Base-by-base conservation (phyloP, 37 sponge, comb jelly and placozoan species). In the Lycopodina hypogea region DNA sequence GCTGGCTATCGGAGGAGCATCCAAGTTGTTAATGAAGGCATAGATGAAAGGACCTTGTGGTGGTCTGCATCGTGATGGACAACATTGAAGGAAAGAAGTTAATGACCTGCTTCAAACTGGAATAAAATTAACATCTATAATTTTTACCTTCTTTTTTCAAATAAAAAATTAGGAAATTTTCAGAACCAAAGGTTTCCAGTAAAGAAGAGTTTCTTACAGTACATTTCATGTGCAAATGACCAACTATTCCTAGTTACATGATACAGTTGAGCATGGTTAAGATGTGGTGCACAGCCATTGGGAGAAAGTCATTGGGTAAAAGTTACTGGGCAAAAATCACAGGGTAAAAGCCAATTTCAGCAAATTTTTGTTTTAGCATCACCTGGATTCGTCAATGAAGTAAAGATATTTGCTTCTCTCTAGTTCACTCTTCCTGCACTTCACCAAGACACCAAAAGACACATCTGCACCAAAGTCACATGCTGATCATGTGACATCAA, bases 371-470 rank as follows among this genome's bases (percentile, higher is more conserved):
- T 45, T 12, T 9, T 21, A 82, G 6, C 22, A 56, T 21, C 2
- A 89, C 89, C 89, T 89, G 68, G 22, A 63, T 3, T 55, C 1
- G 37, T 89, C 89, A 18, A 89, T 38, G 38, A 37, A 45, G 60
- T 83, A 89, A 2, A 15, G 1, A 24, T 74, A 26, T n/a, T 29
- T 41, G 18, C 80, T 55, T 8, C 22, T 15, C 28, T 69, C 74
- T 50, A 89, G 70, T 2, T 57, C 41, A 21, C 29, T 79, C 55
- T 75, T 39, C 39, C 22, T 42, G 50, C 80, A 78, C 40, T 83
- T 89, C 23, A 83, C 39, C 70, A 89, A 62, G 38, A 83, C 83
- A 26, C 80, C 75, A 26, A 83, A 80, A 28, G 58, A 55, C 14
- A 83, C 61, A 62, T 77, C 83, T 66, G 38, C 35, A 22, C 14